phyloP scores from a whole-genome alignment of 2,797 vertebrate species.

The Limosa lapponica region DNA sequence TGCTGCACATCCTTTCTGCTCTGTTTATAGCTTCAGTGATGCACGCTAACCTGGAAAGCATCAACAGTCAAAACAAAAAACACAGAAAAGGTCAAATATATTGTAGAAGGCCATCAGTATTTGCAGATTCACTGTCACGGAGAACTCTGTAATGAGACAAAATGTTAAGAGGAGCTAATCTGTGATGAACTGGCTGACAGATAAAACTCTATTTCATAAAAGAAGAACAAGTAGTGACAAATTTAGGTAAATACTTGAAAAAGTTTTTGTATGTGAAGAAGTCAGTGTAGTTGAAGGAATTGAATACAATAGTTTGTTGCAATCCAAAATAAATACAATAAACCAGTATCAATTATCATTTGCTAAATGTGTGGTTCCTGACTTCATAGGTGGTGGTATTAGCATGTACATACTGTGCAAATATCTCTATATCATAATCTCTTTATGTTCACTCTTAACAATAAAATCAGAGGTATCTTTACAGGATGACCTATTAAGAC shows the following conservation, averaged over 20 bases:
- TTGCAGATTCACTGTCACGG: not conserved
- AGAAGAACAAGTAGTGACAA: not conserved
- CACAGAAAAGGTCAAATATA: not conserved
- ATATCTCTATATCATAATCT: not conserved
- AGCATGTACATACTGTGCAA: not conserved
- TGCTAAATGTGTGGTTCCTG: not conserved
- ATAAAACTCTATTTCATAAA: not conserved
- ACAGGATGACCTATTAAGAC: not conserved
- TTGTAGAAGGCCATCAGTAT: not conserved
- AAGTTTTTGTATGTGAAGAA: not conserved
- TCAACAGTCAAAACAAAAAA: not conserved
- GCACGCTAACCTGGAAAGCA: not conserved
- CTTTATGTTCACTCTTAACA: not conserved
- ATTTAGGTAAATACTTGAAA: not conserved
- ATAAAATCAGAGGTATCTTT: not conserved
- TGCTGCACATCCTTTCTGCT: not conserved
- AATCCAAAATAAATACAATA: not conserved
- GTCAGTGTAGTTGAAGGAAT: not conserved
- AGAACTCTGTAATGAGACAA: not conserved
- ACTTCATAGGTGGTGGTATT: not conserved
- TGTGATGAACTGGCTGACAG: not conserved
- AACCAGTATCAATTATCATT: not conserved
- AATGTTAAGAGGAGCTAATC: not conserved
- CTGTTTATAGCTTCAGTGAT: not conserved
- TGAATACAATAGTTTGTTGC: not conserved